A percentile compares a stretch with the other conserved stretches of the same genome.
phyloP scores from a whole-genome alignment of 1,140 invertebrate species.

The Drosophila burlai region DNA sequence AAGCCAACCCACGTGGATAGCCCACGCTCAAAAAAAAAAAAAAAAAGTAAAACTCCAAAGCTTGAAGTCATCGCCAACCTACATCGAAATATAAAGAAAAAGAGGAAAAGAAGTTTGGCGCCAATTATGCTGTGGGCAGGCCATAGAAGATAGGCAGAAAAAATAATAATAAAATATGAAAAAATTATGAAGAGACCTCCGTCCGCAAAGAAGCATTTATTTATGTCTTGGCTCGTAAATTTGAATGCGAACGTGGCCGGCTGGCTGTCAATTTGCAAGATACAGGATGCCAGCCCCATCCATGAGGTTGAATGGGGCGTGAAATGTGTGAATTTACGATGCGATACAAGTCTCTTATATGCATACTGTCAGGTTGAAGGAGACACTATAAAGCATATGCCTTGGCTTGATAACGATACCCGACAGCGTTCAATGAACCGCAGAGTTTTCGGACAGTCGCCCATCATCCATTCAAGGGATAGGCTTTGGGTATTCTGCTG shows the following conservation, averaged over 20 bases:
- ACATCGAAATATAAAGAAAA: conserved; percentile 31
- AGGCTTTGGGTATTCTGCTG: background rate
- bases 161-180: conserved; percentile 48
- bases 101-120: conserved; percentile 57
- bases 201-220: conserved; percentile 43
- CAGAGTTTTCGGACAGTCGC: conserved; percentile 21
- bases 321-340: conserved; percentile 77
- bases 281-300: conserved; percentile 60
- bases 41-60: conserved; percentile 31
- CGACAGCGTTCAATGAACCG: conserved; percentile 73
- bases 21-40: conserved; percentile 31
- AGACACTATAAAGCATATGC: conserved; percentile 23
- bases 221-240: conserved; percentile 72
- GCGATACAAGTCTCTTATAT: conserved; percentile 36
- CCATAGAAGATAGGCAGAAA: conserved; percentile 28
- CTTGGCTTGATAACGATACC: conserved; percentile 23
- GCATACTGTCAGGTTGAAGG: conserved; percentile 52
- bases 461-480: conserved; percentile 16
- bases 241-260: conserved; percentile 67
- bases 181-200: conserved; percentile 57
- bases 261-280: conserved; percentile 72
- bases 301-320: conserved; percentile 63
- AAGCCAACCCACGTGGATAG: conserved; percentile 45
- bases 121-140: conserved; percentile 69
- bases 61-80: conserved; percentile 49